A percentile compares a stretch with the other conserved stretches of the same genome.
phyloP scores from a whole-genome alignment of 2,888 invertebrate species.

The Beris morrisii region DNA sequence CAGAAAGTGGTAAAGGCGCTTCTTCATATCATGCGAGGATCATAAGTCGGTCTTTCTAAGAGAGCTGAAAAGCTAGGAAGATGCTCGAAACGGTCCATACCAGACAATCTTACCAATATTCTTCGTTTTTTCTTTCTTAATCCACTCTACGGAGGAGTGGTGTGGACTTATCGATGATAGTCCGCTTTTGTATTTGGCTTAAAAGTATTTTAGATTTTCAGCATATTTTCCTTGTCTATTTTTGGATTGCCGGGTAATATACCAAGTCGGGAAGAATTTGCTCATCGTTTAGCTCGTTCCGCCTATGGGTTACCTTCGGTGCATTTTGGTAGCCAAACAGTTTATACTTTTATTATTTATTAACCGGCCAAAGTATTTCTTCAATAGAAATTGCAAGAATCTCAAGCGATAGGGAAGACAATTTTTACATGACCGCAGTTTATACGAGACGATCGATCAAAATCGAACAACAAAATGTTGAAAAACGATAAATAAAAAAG shows the following conservation, averaged over 20 bases:
- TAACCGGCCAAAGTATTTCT: constrained; percentile 30
- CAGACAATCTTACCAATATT: too few relatives aligned
- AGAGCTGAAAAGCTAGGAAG: too few relatives aligned
- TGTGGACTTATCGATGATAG: constrained; percentile 6
- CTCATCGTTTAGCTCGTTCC: not conserved
- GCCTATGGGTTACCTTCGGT: not conserved
- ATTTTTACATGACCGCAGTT: not conserved
- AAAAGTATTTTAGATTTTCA: constrained; percentile 9
- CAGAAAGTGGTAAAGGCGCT: constrained; percentile 22
- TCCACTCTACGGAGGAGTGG: not conserved
- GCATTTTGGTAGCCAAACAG: constrained; percentile 29
- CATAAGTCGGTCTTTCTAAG: constrained; percentile 34
- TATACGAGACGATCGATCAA: constrained; percentile 31
- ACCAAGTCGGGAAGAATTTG: too few relatives aligned
- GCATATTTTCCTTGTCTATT: constrained; percentile 23
- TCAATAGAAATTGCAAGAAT: constrained; percentile 21
- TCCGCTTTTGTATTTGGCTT: constrained; percentile 8
- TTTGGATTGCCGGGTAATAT: not conserved
- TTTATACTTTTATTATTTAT: constrained; percentile 30
- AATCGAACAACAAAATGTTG: constrained; percentile 5
- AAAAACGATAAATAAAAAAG: too few relatives aligned
- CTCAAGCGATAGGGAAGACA: constrained; percentile 7
- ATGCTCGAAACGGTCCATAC: too few relatives aligned
- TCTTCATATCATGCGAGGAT: constrained; percentile 27
- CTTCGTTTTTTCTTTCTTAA: too few relatives aligned